Base-by-base conservation (phyloP, 1,140 invertebrate species). In the Eulimnadia texana region DNA sequence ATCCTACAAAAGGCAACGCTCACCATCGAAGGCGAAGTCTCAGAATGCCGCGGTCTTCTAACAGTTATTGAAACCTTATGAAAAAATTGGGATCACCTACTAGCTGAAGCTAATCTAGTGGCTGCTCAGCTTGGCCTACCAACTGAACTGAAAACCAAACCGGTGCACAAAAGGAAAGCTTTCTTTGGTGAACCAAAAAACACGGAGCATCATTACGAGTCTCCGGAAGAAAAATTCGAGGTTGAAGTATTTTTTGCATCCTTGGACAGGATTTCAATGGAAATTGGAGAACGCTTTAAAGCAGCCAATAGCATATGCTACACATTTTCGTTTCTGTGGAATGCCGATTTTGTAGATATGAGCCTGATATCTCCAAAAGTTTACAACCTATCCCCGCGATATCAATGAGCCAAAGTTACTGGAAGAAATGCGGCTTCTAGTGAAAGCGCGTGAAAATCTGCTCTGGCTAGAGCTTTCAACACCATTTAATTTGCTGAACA, bases 71-170 rank as follows among this genome's bases (percentile, higher is more conserved):
- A 56, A 56, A 1, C 54, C 24, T 56, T 56, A 24, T 22, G 54
- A 56, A 56, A 19, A 24, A 56, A 56, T 24, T 56, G 54, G 54
- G 33, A 27, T n/a, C 54, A 56, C 9, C 54, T 56, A 24, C n/a
- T 56, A 56, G 25, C 9, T 56, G 54, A 56, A 56, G 54, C 54
- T 56, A 56, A 56, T 22, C 54, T 56, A 56, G 54, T 56, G 19
- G 2, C 54, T 56, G 29, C 54, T 56, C 54, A 56, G 54, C 25
- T 56, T 19, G 54, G 54, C 54, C 25, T 56, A 24, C 19, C 20
- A 56, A 56, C 19, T 24, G n/a, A 56, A 25, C 54, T 56, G 24
- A 56, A 56, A 2, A 56, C 54, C 54, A 56, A 56, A 56, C 1
- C 54, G 25, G n/a, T 56, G 1, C 54, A 27, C 13, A 53, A 53